Conservation (phyloP, 2,888 invertebrate genomes). For the Clistopyga incitator region DNA sequence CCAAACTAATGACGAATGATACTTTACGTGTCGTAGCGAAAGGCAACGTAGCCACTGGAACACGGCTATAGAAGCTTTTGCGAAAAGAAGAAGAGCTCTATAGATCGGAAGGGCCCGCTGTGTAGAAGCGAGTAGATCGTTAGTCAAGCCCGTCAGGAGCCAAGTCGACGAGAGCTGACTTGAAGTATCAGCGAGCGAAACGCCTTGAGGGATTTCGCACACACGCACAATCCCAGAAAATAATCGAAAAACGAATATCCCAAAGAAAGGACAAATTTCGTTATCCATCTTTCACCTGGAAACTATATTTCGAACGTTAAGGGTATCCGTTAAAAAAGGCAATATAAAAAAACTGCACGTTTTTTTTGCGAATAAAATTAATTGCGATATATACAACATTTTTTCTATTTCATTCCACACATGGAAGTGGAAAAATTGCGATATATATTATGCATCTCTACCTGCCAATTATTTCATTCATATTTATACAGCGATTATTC, state of each 20-base stretch:
- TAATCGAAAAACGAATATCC: constrained; percentile 8
- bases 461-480: too few relatives aligned
- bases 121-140: constrained; percentile 50
- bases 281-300: background rate
- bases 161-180: constrained; percentile 40
- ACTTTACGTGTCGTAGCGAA: background rate
- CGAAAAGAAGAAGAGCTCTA: constrained; percentile 13
- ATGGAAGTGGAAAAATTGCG: background rate
- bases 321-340: background rate
- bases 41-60: background rate
- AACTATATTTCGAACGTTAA: background rate
- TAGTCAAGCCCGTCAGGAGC: constrained; percentile 60
- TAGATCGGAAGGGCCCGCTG: constrained; percentile 9
- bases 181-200: constrained; percentile 32
- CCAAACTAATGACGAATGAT: constrained; percentile 24
- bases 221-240: constrained; percentile 16
- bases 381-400: background rate
- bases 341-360: background rate
- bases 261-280: constrained; percentile 13
- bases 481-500: too few relatives aligned
- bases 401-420: too few relatives aligned
- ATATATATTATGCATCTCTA: too few relatives aligned
- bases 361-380: background rate
- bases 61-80: constrained; percentile 17
- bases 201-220: constrained; percentile 8